phyloP scores from a whole-genome alignment of 2,113 vertebrate species.

The Colaptes auratus region DNA sequence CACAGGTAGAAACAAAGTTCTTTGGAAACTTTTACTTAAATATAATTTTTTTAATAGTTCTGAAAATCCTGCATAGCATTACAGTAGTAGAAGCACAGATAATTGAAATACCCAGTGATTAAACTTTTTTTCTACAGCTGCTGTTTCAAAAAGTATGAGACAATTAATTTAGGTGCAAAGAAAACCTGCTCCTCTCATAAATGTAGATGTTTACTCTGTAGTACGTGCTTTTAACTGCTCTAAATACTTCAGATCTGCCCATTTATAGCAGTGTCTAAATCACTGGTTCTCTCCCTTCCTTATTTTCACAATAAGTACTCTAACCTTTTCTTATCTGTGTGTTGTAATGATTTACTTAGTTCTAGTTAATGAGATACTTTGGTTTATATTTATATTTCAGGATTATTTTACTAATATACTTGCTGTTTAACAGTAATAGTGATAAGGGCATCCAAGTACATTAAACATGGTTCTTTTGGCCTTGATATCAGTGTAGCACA shows the following conservation, averaged over 20 bases:
- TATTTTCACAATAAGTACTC: neutral
- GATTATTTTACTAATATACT: neutral
- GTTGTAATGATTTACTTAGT: slow-evolving; percentile 39
- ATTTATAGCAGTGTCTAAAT: neutral
- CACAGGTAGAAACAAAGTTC: neutral
- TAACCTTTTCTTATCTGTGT: slow-evolving; percentile 15
- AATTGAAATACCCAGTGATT: neutral
- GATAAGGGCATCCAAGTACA: neutral
- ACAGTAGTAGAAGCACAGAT: neutral
- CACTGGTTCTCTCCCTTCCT: neutral
- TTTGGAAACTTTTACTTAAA: neutral
- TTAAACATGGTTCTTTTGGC: neutral
- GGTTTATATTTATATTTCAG: neutral
- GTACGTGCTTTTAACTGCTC: neutral
- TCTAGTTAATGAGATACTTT: slow-evolving; percentile 30
- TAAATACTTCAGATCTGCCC: neutral
- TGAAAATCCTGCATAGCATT: neutral
- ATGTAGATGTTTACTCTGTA: neutral
- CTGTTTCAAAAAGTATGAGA: neutral
- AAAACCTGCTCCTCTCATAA: neutral
- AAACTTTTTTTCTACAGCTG: neutral
- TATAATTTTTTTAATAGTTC: neutral
- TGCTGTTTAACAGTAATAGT: slow-evolving; percentile 12
- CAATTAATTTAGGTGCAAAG: neutral
- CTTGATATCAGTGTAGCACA: neutral